Evolutionary conservation across 2,888 invertebrate species (phyloP), one percentile per base, ranked within the genome.

Genomic region (Geotrupes spiniger): DNA sequence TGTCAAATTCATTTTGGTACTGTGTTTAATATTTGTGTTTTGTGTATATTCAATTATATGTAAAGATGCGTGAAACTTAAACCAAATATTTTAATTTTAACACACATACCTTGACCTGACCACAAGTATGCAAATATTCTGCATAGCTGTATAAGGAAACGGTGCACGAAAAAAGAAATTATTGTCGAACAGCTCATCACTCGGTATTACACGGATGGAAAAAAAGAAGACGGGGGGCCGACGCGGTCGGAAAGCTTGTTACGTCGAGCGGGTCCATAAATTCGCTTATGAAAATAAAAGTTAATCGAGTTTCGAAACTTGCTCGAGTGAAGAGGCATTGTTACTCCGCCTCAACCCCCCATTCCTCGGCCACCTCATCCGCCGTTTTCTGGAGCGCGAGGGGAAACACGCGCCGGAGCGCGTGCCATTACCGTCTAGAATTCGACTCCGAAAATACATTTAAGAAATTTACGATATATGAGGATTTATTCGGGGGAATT

Each of bases 381-480:
- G 4, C 5, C n/a, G 12, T 33, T 29, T 10, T 8, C n/a, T 1
- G 5, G 39, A 21, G 43, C 16, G 9, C 6, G 36, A 14, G 15
- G 14, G 31, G n/a, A 43, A 36, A 39, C 10, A 39, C 14, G 39
- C 43, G 43, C 29, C 33, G 15, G 33, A 9, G 9, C 33, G 33
- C 33, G 12, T 33, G 33, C 33, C 15, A 33, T 33, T 33, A 33
- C 33, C 33, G 33, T 33, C 37, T 31, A 36, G 31, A 33, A 29
- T 29, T 11, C 46, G 39, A 15, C 36, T 36, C 46, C 42, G 50
- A 54, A 21, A 53, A 55, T 58, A 56, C 56, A 53, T 59, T 59
- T 58, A 57, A 54, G 56, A 58, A 57, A 60, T 58, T 59, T 57
- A 59, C 59, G 56, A 59, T 59, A 55, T 54, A 59, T 58, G 54